A percentile compares a stretch with the other conserved stretches of the same genome.
Evolutionary conservation across 2,113 vertebrate genomes (phyloP).

Genomic region (cat (Felis catus)): F.catus_Fca126_mat1.0 CM031426.1:27618001-27618500

Average conservation of each 20-base stretch:
- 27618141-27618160: not conserved
- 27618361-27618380: not conserved
- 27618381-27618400: not conserved
- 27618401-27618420: not conserved
- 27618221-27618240: not conserved
- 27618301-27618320: not conserved
- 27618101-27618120: not conserved
- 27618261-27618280: accelerated
- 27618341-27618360: too few species aligned
- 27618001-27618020: not conserved
- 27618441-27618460: not conserved
- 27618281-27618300: not conserved
- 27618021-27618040: not conserved
- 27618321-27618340: accelerated
- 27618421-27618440: not conserved
- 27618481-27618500: not conserved
- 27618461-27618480: not conserved
- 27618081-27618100: not conserved
- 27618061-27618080: not conserved
- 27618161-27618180: not conserved
- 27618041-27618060: not conserved
- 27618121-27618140: not conserved
- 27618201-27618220: not conserved
- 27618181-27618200: not conserved
- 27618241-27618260: too few species aligned